A percentile compares a stretch with the other conserved stretches of the same genome.
These are phyloP conservation scores for Gryllus bimaculatus DNA, from an alignment of 1,140 invertebrate species.

Conservation along the genomic window DNA sequence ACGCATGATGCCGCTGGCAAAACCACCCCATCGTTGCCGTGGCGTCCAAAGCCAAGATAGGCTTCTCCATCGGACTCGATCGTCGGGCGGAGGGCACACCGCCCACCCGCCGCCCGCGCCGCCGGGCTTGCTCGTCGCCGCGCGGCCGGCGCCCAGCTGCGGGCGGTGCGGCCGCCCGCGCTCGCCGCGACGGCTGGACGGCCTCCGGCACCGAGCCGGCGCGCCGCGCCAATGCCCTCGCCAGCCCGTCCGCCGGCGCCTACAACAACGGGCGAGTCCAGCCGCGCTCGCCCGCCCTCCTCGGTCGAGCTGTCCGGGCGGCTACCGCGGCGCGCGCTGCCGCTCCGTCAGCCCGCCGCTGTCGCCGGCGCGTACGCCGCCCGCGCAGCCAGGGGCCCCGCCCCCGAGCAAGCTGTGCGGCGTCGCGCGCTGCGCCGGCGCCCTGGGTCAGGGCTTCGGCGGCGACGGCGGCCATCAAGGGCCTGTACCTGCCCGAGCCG, in stretches of 20 bases:
- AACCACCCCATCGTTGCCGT: conserved; percentile 76
- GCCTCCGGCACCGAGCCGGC: conserved; percentile 26
- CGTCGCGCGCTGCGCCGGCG: conserved; percentile 35
- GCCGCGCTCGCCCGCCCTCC: background rate
- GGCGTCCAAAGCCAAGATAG: conserved; percentile 82
- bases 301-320: conserved; percentile 7
- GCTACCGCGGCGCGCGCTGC: conserved; percentile 6
- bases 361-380: background rate
- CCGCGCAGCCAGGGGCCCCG: conserved; percentile 33
- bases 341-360: background rate
- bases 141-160: conserved; percentile 26
- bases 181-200: conserved; percentile 29
- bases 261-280: conserved; percentile 10
- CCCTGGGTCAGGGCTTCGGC: conserved; percentile 28
- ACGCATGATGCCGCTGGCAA: conserved; percentile 84
- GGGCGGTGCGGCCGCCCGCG: too few relatives aligned
- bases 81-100: conserved; percentile 54
- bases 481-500: conserved; percentile 27
- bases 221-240: conserved; percentile 34
- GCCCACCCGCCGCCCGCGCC: conserved; percentile 21
- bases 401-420: conserved; percentile 30
- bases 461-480: conserved; percentile 21
- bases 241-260: conserved; percentile 28
- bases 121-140: background rate
- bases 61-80: conserved; percentile 92